These are phyloP conservation scores for Hetaerina titia DNA, from an alignment of 2,888 invertebrate genomes.

Conservation along the genomic window DNA sequence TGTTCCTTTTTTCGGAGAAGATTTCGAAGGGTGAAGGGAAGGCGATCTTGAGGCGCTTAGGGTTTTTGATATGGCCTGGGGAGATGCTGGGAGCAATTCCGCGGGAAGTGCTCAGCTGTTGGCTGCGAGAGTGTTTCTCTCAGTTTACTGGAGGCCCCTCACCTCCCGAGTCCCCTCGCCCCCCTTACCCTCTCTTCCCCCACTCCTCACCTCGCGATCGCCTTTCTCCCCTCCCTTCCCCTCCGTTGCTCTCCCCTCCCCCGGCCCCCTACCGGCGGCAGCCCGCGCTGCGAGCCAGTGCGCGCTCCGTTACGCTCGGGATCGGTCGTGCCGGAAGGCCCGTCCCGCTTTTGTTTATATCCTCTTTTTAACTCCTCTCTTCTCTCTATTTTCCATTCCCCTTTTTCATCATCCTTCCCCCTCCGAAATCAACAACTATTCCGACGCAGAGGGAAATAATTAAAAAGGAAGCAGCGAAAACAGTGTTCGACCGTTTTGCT, in stretches of 20 bases:
- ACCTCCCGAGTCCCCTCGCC: not conserved
- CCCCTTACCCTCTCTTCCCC: not conserved
- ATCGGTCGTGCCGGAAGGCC: not conserved
- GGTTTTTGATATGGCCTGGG: not conserved
- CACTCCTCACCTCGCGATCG: not conserved
- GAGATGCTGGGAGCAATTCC: not conserved
- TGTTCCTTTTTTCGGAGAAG: not conserved
- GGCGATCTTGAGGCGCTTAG: not conserved
- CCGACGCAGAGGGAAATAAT: not conserved
- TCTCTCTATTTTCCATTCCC: not conserved
- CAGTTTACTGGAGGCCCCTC: no score
- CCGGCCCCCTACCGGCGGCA: not conserved
- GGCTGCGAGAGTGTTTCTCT: not conserved
- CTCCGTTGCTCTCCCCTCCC: not conserved
- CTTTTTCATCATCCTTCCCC: not conserved
- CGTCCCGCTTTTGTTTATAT: not conserved
- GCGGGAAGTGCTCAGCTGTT: constrained; percentile 5
- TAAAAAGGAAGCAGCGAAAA: not conserved
- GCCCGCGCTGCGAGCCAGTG: constrained; percentile 23
- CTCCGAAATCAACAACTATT: not conserved
- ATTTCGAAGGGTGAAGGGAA: not conserved
- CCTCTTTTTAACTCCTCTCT: not conserved
- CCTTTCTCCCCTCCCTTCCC: not conserved
- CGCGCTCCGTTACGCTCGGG: constrained; percentile 20
- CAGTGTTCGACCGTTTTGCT: not conserved